A percentile compares a stretch with the other conserved stretches of the same genome.
Evolutionary conservation across 2,888 invertebrate species (phyloP).

Genomic region (Platycheirus albimanus): DNA sequence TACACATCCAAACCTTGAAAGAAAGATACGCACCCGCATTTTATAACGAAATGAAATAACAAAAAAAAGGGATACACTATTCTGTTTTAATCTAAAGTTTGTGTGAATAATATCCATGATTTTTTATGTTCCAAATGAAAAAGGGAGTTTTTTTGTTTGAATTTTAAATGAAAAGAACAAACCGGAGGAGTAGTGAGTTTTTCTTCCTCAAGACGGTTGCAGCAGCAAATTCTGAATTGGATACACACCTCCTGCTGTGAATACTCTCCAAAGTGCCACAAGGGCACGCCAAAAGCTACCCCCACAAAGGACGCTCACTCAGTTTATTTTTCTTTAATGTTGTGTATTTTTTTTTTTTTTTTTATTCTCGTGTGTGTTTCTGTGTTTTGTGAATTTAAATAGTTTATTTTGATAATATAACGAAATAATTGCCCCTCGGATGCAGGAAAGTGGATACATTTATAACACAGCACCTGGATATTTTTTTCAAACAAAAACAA

Average conservation of each 20-base stretch:
- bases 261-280: constrained; percentile 68
- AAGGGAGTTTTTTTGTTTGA: neutral
- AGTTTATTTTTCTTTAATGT: neutral
- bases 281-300: constrained; percentile 74
- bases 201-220: constrained; percentile 54
- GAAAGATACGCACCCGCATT: constrained; percentile 47
- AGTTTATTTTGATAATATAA: constrained; percentile 70
- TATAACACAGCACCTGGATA: constrained; percentile 47
- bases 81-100: neutral
- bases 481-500: constrained; percentile 9
- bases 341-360: neutral
- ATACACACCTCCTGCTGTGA: constrained; percentile 74
- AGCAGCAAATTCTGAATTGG: constrained; percentile 60
- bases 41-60: neutral
- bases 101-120: constrained; percentile 5
- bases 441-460: constrained; percentile 24
- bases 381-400: constrained; percentile 41
- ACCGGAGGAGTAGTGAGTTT: constrained; percentile 47
- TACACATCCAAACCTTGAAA: constrained; percentile 32
- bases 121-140: neutral
- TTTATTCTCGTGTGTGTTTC: no score
- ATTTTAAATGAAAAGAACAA: constrained; percentile 23
- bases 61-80: constrained; percentile 9
- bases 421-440: constrained; percentile 39
- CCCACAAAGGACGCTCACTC: constrained; percentile 71